A percentile compares a stretch with the other conserved stretches of the same genome.
phyloP scores from a whole-genome alignment of 2,113 vertebrate species.

The Platichthys flesus region DNA sequence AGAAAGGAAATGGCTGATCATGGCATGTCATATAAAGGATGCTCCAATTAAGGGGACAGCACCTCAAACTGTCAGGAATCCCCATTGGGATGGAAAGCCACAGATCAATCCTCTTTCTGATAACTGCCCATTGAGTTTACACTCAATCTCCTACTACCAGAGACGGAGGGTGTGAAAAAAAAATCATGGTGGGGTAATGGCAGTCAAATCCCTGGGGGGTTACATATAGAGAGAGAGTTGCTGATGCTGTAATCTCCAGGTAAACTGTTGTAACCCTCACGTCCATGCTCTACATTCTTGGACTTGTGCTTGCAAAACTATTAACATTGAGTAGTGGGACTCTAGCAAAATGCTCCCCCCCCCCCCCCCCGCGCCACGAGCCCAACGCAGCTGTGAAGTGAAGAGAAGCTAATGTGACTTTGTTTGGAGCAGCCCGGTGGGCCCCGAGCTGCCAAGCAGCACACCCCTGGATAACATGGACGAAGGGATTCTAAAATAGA shows the following conservation, averaged over 20 bases:
- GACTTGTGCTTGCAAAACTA: background rate
- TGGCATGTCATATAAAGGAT: background rate
- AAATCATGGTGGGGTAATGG: background rate
- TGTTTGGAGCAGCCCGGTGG: constrained; percentile 45
- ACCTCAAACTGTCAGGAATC: background rate
- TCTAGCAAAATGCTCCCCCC: constrained; percentile 37
- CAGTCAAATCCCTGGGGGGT: constrained; percentile 33
- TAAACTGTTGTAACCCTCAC: constrained; percentile 61
- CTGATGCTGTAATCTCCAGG: constrained; percentile 74
- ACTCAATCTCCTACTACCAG: no score
- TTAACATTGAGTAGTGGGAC: constrained; percentile 6
- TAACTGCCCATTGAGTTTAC: background rate
- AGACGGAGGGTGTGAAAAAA: no score
- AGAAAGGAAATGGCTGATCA: constrained; percentile 7
- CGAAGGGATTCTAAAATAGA: constrained; percentile 41
- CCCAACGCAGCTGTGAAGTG: constrained; percentile 69
- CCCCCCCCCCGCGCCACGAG: constrained; percentile 33
- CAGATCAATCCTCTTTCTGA: background rate
- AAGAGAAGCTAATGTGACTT: constrained; percentile 73
- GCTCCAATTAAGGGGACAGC: background rate
- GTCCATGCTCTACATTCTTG: constrained; percentile 34
- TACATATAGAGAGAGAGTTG: constrained; percentile 52
- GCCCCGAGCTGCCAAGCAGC: constrained; percentile 2
- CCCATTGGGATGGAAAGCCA: background rate
- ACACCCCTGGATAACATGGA: constrained; percentile 58